Evolutionary conservation across 30 jellyfish, hydroid and myxozoan species (phyloP), one percentile per base, ranked within the genome.

Genomic region (Chrysaora quinquecirrha): DNA sequence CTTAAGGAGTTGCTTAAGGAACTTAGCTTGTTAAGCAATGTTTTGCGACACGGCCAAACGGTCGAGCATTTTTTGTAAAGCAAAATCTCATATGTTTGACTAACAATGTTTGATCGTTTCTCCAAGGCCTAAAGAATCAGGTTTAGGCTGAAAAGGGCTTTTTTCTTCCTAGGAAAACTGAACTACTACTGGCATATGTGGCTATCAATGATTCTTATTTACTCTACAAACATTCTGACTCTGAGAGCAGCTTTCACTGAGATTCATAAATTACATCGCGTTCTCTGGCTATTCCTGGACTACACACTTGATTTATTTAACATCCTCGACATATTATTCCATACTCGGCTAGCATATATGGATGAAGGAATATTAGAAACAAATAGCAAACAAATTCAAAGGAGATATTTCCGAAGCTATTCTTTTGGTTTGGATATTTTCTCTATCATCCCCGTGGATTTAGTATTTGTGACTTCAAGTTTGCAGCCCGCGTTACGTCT

Each of bases 161-260:
- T 58, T 14, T 2, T 70, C 30, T 82, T 85, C 10, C 11, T 20
- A 85, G 96, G 96, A 32, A 73, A 29, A 3, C 54, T 66, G 50
- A 73, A 73, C 62, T 85, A 85, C 49, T 85, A 85, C 64, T 85
- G 96, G 96, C 89, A 71, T 60, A 85, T 85, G 96, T 71, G 87
- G 89, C 74, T 75, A 20, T 56, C 96, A 7, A 21, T 75, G 2
- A 48, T 85, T 1, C 49, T 71, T 46, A 75, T 85, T 54, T 85
- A 71, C 74, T 74, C 89, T 1, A 70, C 82, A 22, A 85, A 85
- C 46, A 85, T 75, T 32, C 20, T 85, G 52, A 75, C 87, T 12
- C 85, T 85, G 1, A 62, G 96, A 56, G 96, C 96, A 19, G 96
- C 96, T 22, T 85, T 85, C 31, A 23, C 79, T 1, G 89, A 85